These are phyloP conservation scores for Beris morrisii DNA, from an alignment of 2,888 invertebrate genomes.

Conservation along the genomic window DNA sequence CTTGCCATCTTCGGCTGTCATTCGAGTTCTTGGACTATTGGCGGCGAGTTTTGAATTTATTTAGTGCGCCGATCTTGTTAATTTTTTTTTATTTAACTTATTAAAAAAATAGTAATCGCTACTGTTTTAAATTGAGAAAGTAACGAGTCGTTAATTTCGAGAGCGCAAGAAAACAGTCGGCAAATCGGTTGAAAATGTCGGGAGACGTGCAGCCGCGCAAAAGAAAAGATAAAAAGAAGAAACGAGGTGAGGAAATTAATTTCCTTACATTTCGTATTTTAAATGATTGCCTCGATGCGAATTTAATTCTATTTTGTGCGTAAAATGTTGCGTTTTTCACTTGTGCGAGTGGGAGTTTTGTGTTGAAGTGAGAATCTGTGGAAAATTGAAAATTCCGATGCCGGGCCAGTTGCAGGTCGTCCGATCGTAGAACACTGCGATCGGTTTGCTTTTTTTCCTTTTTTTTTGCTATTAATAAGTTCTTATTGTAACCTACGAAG, in stretches of 20 bases:
- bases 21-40: conserved; percentile 22
- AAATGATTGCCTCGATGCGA: too few species aligned
- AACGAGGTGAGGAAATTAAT: conserved; percentile 63
- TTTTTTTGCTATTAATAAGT: conserved; percentile 1
- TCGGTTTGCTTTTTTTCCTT: not conserved
- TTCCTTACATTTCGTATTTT: conserved; percentile 3
- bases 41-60: conserved; percentile 16
- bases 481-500: not conserved
- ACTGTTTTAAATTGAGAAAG: too few species aligned
- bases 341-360: too few species aligned
- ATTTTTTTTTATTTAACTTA: too few species aligned
- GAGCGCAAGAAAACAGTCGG: not conserved
- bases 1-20: not conserved
- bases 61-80: too few species aligned
- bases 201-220: conserved; percentile 85
- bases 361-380: too few species aligned
- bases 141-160: too few species aligned
- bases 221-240: conserved; percentile 81
- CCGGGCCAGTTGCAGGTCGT: too few species aligned
- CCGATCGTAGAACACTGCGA: not conserved
- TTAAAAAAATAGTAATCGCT: too few species aligned
- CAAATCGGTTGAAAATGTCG: conserved; percentile 64
- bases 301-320: too few species aligned
- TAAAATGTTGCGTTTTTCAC: too few species aligned
- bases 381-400: too few species aligned